phyloP scores from a whole-genome alignment of 2,797 vertebrate species.

The Varecia variegata region DNA sequence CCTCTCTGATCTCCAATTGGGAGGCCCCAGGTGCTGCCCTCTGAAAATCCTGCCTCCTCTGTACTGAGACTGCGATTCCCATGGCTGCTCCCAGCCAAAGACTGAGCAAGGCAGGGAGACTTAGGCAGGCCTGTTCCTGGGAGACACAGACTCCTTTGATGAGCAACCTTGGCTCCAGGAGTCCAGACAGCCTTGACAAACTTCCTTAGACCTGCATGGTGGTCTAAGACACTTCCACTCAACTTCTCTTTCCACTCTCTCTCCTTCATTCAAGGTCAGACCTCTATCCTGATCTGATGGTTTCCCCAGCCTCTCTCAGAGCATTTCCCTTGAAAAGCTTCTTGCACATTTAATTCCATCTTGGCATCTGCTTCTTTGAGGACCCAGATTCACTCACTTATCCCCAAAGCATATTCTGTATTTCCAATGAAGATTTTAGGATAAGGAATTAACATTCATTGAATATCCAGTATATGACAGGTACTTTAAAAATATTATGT shows the following conservation, averaged over 20 bases:
- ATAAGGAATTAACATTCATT: background rate
- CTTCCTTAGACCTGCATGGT: background rate
- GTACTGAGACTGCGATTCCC: background rate
- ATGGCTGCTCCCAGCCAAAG: rapidly evolving
- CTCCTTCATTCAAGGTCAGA: background rate
- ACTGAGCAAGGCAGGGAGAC: too few species aligned
- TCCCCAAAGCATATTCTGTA: background rate
- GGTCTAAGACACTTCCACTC: background rate
- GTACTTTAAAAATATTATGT: background rate
- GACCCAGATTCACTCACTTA: background rate
- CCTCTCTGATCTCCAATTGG: background rate
- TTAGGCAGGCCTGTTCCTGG: background rate
- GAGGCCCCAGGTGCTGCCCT: background rate
- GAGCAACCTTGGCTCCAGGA: rapidly evolving
- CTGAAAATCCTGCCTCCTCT: background rate
- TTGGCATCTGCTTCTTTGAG: background rate
- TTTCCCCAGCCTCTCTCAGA: background rate
- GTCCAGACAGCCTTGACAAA: background rate
- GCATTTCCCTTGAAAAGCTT: background rate
- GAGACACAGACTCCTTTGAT: background rate
- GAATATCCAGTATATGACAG: background rate
- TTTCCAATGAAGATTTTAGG: background rate
- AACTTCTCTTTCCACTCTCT: background rate
- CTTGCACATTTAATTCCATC: background rate
- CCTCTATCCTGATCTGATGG: background rate